Conservation (phyloP, 2,797 vertebrate species). For the Sebastes elongatus region DNA sequence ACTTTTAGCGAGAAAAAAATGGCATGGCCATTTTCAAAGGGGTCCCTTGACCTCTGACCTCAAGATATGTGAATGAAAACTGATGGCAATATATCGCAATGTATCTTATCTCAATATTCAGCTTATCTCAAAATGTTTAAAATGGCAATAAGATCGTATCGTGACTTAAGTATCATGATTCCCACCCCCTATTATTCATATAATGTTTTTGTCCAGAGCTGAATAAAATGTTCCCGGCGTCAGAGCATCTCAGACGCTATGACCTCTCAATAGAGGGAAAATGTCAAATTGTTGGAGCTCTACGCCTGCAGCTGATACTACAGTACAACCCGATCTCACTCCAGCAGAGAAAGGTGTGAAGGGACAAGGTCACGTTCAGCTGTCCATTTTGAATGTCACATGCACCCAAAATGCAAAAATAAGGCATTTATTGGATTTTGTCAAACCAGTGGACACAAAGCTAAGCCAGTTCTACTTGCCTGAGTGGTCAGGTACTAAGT, state of each 20-base stretch:
- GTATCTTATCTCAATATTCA: no score
- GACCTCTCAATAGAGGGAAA: constrained; percentile 19
- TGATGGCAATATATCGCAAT: no score
- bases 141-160: no score
- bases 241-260: neutral
- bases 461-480: constrained; percentile 19
- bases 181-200: no score
- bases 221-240: constrained; percentile 8
- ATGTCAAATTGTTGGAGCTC: constrained; percentile 15
- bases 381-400: constrained; percentile 32
- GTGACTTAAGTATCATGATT: no score
- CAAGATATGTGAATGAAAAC: no score
- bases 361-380: constrained; percentile 29
- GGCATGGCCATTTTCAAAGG: no score
- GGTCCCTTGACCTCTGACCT: no score
- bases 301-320: constrained; percentile 21
- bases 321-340: constrained; percentile 11
- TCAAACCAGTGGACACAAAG: constrained; percentile 8
- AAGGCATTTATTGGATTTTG: constrained; percentile 6
- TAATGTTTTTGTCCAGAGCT: neutral
- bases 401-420: constrained; percentile 19
- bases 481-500: constrained; percentile 11
- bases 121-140: no score
- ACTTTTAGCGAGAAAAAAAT: no score
- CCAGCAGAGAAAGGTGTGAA: constrained; percentile 2